Percentiles rank a stretch among this genome's conserved stretches.
These are phyloP conservation scores for Cephus cinctus DNA, from an alignment of 1,140 invertebrate genomes.

Conservation along the genomic window DNA sequence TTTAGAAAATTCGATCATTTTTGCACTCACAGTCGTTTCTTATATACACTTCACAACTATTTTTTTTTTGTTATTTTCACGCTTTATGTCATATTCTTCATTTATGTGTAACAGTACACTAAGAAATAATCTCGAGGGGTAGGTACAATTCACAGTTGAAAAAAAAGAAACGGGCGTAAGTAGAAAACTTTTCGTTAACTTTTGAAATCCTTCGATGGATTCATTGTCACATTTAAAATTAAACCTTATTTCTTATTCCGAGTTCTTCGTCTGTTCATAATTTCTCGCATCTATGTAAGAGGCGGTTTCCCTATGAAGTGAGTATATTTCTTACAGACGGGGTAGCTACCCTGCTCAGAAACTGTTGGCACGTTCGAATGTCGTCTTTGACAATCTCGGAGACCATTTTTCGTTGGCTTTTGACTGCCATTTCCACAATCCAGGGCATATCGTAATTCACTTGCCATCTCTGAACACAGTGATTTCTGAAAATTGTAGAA, in stretches of 20 bases:
- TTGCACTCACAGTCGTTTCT: too few relatives aligned
- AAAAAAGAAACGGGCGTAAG: too few relatives aligned
- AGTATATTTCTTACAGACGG: slow-evolving; percentile 35
- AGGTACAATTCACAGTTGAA: slow-evolving; percentile 1
- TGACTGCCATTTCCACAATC: slow-evolving; percentile 53
- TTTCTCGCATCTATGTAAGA: slow-evolving; percentile 25
- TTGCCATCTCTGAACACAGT: slow-evolving; percentile 67
- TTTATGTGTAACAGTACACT: neutral
- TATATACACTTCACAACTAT: too few relatives aligned
- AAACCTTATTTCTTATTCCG: neutral
- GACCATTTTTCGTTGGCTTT: slow-evolving; percentile 25
- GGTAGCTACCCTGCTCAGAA: slow-evolving; percentile 29
- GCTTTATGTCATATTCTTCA: too few relatives aligned
- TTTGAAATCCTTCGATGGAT: neutral
- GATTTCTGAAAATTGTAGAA: slow-evolving; percentile 60
- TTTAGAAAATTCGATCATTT: too few relatives aligned
- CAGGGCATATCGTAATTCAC: slow-evolving; percentile 68
- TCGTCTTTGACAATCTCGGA: slow-evolving; percentile 26
- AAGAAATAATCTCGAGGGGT: neutral
- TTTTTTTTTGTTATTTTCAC: too few relatives aligned
- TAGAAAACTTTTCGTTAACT: too few relatives aligned
- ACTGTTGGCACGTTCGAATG: slow-evolving; percentile 38
- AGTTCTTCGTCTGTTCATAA: neutral
- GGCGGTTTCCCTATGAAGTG: slow-evolving; percentile 41
- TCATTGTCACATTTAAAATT: neutral